Percentiles rank a stretch among this genome's conserved stretches.
Conservation (phyloP, 64 coral and sea anemone species). For the Montipora cactus region DNA sequence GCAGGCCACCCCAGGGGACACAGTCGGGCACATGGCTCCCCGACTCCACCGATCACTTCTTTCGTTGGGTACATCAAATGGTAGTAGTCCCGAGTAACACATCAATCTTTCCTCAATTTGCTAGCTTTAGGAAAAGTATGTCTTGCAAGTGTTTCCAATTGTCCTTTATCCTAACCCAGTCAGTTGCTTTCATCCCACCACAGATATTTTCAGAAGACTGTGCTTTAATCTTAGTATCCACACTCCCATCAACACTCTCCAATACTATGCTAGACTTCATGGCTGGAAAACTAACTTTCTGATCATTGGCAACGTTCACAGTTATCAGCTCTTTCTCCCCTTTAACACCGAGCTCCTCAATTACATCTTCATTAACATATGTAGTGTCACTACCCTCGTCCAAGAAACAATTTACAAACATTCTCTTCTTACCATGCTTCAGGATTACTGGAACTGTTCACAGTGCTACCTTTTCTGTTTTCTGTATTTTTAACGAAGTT, state of each 20-base stretch:
- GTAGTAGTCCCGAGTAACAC: constrained; percentile 4
- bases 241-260: constrained; percentile 10
- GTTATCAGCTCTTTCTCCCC: constrained; percentile 47
- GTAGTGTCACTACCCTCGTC: constrained; percentile 75
- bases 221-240: constrained; percentile 46
- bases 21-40: constrained; percentile 41
- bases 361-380: constrained; percentile 77
- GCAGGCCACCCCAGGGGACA: constrained; percentile 63
- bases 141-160: constrained; percentile 64
- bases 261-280: neutral
- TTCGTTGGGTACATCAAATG: constrained; percentile 40
- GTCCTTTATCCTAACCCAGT: constrained; percentile 50
- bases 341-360: constrained; percentile 48
- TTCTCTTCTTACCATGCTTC: constrained; percentile 66
- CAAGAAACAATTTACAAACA: constrained; percentile 68
- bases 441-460: constrained; percentile 59
- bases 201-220: constrained; percentile 66
- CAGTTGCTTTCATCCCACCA: constrained; percentile 60
- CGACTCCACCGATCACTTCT: constrained; percentile 22
- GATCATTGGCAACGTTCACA: constrained; percentile 60
- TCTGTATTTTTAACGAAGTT: neutral
- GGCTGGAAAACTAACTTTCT: constrained; percentile 10
- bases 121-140: constrained; percentile 50
- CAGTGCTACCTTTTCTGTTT: constrained; percentile 37
- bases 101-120: constrained; percentile 46